Evolutionary conservation across 2,888 invertebrate genomes (phyloP).

Genomic region (Cephus runcator): DNA sequence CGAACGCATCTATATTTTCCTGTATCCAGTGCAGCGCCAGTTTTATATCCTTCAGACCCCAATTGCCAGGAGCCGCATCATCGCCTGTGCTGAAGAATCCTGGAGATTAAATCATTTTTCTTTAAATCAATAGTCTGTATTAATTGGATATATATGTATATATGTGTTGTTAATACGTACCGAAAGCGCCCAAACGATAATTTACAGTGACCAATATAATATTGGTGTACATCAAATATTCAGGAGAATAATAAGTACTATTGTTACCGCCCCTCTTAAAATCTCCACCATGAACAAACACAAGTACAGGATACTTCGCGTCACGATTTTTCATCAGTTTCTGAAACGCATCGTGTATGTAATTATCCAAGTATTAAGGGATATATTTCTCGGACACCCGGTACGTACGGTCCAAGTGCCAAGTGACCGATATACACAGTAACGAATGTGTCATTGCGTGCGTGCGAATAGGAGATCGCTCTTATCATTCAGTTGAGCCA

Average conservation of each 20-base stretch:
- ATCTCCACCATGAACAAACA: slow-evolving; percentile 49
- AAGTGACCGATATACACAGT: neutral
- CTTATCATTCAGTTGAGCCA: slow-evolving; percentile 38
- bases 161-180: slow-evolving; percentile 31
- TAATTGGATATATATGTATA: neutral
- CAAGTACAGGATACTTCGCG: slow-evolving; percentile 46
- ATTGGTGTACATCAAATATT: slow-evolving; percentile 51
- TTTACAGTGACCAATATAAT: slow-evolving; percentile 54
- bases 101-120: slow-evolving; percentile 19
- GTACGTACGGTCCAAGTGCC: neutral
- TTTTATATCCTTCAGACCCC: slow-evolving; percentile 53
- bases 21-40: slow-evolving; percentile 53
- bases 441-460: neutral
- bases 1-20: slow-evolving; percentile 49
- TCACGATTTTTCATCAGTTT: neutral
- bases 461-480: slow-evolving; percentile 6
- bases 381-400: neutral
- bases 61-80: slow-evolving; percentile 51
- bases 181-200: slow-evolving; percentile 53
- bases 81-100: slow-evolving; percentile 55
- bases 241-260: slow-evolving; percentile 40
- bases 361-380: neutral
- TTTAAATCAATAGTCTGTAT: neutral
- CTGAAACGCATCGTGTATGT: neutral
- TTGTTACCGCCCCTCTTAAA: slow-evolving; percentile 43